Percentiles rank a stretch among this genome's conserved stretches.
phyloP scores from a whole-genome alignment of 2,113 vertebrate species.

The Myrmecophaga tridactyla region DNA sequence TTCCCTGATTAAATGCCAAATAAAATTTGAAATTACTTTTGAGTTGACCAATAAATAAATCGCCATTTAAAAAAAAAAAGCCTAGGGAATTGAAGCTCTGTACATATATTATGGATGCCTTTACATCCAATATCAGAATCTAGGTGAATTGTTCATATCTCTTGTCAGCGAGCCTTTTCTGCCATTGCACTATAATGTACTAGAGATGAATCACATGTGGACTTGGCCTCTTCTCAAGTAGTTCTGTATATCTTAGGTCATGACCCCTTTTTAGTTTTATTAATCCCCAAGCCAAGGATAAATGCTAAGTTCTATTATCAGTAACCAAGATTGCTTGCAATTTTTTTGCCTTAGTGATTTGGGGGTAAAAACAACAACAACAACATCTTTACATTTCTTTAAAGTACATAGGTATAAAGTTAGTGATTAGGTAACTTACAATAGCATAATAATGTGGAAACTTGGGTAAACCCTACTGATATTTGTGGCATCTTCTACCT shows the following conservation, averaged over 20 bases:
- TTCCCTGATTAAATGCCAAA: slow-evolving; percentile 77
- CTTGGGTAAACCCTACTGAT: slow-evolving; percentile 74
- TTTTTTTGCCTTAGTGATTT: slow-evolving; percentile 75
- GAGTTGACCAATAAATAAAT: slow-evolving; percentile 66
- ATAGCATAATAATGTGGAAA: slow-evolving; percentile 72
- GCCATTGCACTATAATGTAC: slow-evolving; percentile 44
- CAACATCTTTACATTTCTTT: slow-evolving; percentile 74
- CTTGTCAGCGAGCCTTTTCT: slow-evolving; percentile 56
- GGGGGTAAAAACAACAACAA: neutral
- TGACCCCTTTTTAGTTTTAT: slow-evolving; percentile 40
- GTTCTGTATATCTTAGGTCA: slow-evolving; percentile 66
- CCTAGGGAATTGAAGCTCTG: slow-evolving; percentile 3
- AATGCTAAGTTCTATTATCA: slow-evolving; percentile 52
- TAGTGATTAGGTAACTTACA: slow-evolving; percentile 80
- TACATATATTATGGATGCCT: neutral
- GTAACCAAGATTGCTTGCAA: slow-evolving; percentile 69
- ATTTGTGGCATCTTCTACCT: slow-evolving; percentile 81
- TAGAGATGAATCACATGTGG: slow-evolving; percentile 61
- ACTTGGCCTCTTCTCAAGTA: slow-evolving; percentile 73
- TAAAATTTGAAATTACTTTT: slow-evolving; percentile 71
- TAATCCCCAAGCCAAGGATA: slow-evolving; percentile 53
- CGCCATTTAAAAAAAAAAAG: neutral
- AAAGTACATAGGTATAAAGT: slow-evolving; percentile 74
- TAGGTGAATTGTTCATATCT: neutral
- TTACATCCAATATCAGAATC: neutral